Evolutionary conservation across 2,888 invertebrate species (phyloP).

Genomic region (Tubulanus polymorphus): DNA sequence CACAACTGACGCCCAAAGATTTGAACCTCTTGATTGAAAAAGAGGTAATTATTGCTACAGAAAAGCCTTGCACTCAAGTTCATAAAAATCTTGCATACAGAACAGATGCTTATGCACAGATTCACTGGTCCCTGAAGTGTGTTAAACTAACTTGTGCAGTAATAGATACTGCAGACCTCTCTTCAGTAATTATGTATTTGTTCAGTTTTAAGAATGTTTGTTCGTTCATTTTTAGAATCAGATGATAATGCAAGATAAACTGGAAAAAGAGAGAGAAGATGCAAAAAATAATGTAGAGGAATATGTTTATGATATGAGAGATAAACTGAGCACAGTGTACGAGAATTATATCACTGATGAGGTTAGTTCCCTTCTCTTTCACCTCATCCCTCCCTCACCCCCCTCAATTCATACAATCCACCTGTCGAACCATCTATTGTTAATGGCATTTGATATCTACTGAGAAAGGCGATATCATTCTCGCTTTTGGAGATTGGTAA

Average conservation of each 20-base stretch:
- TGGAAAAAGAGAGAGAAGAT: slow-evolving; percentile 92
- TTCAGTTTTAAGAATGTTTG: not conserved
- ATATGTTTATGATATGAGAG: slow-evolving; percentile 94
- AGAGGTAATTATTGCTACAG: slow-evolving; percentile 61
- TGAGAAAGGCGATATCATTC: no score
- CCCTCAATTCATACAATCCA: no score
- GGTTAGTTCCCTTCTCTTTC: slow-evolving; percentile 62
- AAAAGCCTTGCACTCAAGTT: no score
- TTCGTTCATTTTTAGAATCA: slow-evolving; percentile 54
- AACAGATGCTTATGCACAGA: no score
- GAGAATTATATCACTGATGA: slow-evolving; percentile 71
- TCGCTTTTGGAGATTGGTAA: no score
- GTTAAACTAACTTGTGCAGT: no score
- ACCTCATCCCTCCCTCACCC: not conserved
- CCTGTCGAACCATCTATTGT: no score
- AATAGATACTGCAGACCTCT: not conserved
- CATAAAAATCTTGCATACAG: no score
- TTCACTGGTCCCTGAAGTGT: no score
- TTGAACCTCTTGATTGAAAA: slow-evolving; percentile 73
- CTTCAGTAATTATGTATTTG: not conserved
- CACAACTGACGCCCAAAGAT: slow-evolving; percentile 68
- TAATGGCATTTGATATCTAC: no score
- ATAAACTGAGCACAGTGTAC: slow-evolving; percentile 73
- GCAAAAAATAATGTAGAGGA: slow-evolving; percentile 96
- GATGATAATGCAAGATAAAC: slow-evolving; percentile 68